phyloP scores from a whole-genome alignment of 64 coral and sea anemone genomes.

The Montipora capricornis region DNA sequence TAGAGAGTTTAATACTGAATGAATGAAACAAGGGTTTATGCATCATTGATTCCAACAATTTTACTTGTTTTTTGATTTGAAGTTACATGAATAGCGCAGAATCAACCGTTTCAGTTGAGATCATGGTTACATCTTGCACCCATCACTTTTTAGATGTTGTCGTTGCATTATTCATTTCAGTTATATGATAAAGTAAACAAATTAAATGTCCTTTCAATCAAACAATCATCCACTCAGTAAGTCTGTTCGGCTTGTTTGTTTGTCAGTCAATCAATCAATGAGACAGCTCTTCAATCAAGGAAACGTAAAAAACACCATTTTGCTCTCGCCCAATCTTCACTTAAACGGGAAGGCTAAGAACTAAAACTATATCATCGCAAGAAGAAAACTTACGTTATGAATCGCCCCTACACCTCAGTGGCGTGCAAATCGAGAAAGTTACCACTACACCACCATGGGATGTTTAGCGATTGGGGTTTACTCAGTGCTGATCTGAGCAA shows the following conservation, averaged over 20 bases:
- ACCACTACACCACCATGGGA: too few species aligned
- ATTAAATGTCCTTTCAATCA: not conserved
- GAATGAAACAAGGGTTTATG: not conserved
- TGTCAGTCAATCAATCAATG: not conserved
- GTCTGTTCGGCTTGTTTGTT: not conserved
- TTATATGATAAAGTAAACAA: not conserved
- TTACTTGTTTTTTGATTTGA: not conserved
- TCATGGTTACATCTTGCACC: not conserved
- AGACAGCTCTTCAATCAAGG: not conserved
- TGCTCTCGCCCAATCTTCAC: too few species aligned
- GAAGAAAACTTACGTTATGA: too few species aligned
- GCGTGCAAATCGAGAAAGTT: too few species aligned
- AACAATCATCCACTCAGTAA: not conserved
- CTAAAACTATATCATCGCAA: too few species aligned
- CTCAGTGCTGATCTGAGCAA: too few species aligned
- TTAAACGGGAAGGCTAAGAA: too few species aligned
- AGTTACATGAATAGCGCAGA: not conserved
- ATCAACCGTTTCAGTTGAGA: not conserved
- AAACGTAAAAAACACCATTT: too few species aligned
- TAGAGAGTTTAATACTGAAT: constrained; percentile 16
- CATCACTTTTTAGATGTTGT: not conserved
- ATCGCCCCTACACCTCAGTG: too few species aligned
- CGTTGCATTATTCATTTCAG: too few species aligned
- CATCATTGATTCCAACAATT: not conserved
- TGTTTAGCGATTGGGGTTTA: too few species aligned